phyloP scores from a whole-genome alignment of 2,888 invertebrate genomes.

The Drosophila phalerata region DNA sequence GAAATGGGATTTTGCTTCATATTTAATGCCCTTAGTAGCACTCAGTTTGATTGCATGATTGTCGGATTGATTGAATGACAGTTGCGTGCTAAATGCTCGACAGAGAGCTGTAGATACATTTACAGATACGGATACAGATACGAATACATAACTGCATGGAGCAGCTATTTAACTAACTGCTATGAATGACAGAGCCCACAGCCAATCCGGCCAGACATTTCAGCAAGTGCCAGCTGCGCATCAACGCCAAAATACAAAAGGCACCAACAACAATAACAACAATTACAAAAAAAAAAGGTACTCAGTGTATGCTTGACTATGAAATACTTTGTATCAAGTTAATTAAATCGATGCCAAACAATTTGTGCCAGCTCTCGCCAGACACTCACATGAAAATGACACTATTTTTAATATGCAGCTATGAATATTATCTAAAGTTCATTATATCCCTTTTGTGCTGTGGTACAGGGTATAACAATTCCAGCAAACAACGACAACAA shows the following conservation, averaged over 20 bases:
- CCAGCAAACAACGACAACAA: constrained; percentile 8
- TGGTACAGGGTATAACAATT: constrained; percentile 43
- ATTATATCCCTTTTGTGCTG: neutral
- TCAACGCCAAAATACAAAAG: constrained; percentile 80
- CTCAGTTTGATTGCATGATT: constrained; percentile 56
- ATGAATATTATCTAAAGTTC: neutral
- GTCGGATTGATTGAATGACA: constrained; percentile 78
- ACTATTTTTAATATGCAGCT: neutral
- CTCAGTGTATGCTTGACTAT: constrained; percentile 17
- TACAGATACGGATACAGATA: constrained; percentile 25
- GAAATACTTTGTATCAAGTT: constrained; percentile 20
- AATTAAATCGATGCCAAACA: neutral
- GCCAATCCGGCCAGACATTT: constrained; percentile 72
- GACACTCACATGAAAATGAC: neutral
- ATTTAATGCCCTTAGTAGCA: constrained; percentile 50
- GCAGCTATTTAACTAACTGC: constrained; percentile 71
- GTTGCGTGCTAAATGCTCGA: constrained; percentile 75
- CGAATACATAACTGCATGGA: constrained; percentile 26
- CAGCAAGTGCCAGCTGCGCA: constrained; percentile 80
- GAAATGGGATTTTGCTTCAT: constrained; percentile 29
- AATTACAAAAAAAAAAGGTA: constrained; percentile 17
- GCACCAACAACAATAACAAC: constrained; percentile 30
- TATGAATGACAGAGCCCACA: constrained; percentile 72
- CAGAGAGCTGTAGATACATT: constrained; percentile 39
- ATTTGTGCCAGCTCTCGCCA: neutral